Base-by-base conservation (phyloP, 2,113 vertebrate species). In the Riparia riparia region DNA sequence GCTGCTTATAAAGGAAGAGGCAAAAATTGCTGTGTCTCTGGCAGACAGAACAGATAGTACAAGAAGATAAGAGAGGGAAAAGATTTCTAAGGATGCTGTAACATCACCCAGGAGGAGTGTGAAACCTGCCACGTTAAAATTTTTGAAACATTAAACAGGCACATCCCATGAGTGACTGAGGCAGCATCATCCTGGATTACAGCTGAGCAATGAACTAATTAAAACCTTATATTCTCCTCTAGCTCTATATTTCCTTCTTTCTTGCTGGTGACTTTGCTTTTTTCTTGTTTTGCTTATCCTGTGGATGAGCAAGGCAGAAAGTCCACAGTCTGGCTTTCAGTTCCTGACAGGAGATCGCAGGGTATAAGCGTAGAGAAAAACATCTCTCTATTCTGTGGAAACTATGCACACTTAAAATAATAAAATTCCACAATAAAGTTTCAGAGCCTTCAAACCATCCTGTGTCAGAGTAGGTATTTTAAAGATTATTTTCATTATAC, bases 311-410 rank as follows among this genome's bases (percentile, higher is more conserved):
- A 90, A 57, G 39, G 73, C 13, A 68, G 50, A 39, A 80, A 10
- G 12, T 14, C n/a, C 71, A 69, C 9, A 56, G 39, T 31, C 29
- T 73, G 31, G 14, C 15, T 93, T 95, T 80, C 64, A 86, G 42
- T 29, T 58, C 21, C 56, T 90, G 37, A n/a, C 16, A n/a, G 61
- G 20, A 89, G 41, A 84, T 7, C 49, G 12, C 31, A 86, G 31
- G 11, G 12, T 26, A 44, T 49, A 45, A 85, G 19, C 0, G 0
- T 18, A 72, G 0, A 7, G 34, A 26, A 53, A 74, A 68, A 63
- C 42, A 18, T 8, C 6, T 32, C 53, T 53, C 6, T 45, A 4
- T 32, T 91, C 17, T 64, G 1, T 22, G 53, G 73, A 91, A 93
- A 31, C 5, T 13, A 29, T 5, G 15, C 20, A 51, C 32, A 70